Evolutionary conservation across 2,797 vertebrate species (phyloP), one percentile per base, ranked within the genome.

Genomic region (Danio aesculapii): DNA sequence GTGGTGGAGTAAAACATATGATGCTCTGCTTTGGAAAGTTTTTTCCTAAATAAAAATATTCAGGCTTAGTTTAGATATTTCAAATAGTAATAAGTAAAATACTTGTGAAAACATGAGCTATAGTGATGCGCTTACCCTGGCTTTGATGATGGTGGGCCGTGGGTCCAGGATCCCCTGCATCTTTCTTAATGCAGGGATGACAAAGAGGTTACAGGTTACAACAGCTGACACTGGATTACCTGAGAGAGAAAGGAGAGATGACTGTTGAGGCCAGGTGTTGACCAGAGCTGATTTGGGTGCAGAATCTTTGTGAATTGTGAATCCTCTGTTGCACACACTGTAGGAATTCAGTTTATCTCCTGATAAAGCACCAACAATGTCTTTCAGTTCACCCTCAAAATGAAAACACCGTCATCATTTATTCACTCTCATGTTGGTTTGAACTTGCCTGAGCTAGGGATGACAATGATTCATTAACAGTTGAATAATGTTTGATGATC

Each of bases 161-260:
- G 98, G 97, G 90, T 99, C 98, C 91, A 99, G 91, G 87, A 99
- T 98, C 84, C 98, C 98, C 88, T 99, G 98, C 98, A 99, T 99
- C 90, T 99, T 99, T 92, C 98, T 96, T 92, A 99, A 92, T 77
- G 98, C 98, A 81, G 98, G 98, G 91, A 99, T 98, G 88, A 99
- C 98, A 90, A 99, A 99, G 90, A 99, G 97, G 91, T 99, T 99
- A 92, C 98, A 99, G 84, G 97, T 99, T 89, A 99, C 97, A 68
- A 99, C 97, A 61, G 97, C 97, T 80, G 98, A 99, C 91, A 99
- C 97, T 57, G 98, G 98, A 90, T 99, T 99, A 88, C 98, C 98
- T 99, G 76, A 39, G 83, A 85, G 67, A 82, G 70, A 83, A 61
- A 61, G 61, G 4, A 82, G 61, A 71, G 30, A 44, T 30, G 17